Evolutionary conservation across 2,113 vertebrate species (phyloP).

Genomic region (Sebastes schlegelii): DNA sequence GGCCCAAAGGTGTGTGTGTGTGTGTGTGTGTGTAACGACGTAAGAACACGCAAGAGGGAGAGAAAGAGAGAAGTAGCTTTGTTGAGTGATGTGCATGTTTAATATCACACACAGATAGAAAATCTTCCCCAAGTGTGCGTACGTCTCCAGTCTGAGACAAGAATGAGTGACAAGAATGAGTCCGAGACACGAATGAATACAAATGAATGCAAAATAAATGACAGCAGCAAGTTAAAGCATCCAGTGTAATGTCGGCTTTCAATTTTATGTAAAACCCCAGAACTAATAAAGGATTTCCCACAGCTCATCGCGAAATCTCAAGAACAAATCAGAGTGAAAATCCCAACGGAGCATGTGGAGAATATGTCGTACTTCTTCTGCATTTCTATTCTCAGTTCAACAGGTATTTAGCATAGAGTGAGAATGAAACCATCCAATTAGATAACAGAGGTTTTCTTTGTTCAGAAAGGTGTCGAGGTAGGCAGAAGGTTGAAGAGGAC

Average conservation of each 20-base stretch:
- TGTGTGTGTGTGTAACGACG: not conserved
- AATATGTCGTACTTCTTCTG: not conserved
- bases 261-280: constrained; percentile 43
- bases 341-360: constrained; percentile 20
- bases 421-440: not conserved
- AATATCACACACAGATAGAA: constrained; percentile 62
- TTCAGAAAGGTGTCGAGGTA: not conserved
- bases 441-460: not conserved
- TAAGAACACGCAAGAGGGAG: constrained; percentile 6
- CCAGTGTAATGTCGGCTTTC: constrained; percentile 38
- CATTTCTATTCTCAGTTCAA: not conserved
- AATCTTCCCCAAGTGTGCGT: constrained; percentile 58
- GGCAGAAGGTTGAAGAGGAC: not conserved
- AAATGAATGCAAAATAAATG: constrained; percentile 46
- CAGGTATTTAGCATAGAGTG: not conserved
- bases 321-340: constrained; percentile 45
- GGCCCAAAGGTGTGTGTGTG: constrained; percentile 30
- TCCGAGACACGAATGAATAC: constrained; percentile 10
- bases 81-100: constrained; percentile 64
- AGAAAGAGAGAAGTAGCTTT: constrained; percentile 34
- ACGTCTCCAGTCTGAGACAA: constrained; percentile 51
- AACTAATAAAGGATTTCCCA: constrained; percentile 64
- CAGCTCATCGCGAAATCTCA: constrained; percentile 41
- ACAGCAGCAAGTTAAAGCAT: constrained; percentile 22
- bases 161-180: constrained; percentile 48